A percentile compares a stretch with the other conserved stretches of the same genome.
phyloP scores from a whole-genome alignment of 2,797 vertebrate genomes.

The Botia almorhae region DNA sequence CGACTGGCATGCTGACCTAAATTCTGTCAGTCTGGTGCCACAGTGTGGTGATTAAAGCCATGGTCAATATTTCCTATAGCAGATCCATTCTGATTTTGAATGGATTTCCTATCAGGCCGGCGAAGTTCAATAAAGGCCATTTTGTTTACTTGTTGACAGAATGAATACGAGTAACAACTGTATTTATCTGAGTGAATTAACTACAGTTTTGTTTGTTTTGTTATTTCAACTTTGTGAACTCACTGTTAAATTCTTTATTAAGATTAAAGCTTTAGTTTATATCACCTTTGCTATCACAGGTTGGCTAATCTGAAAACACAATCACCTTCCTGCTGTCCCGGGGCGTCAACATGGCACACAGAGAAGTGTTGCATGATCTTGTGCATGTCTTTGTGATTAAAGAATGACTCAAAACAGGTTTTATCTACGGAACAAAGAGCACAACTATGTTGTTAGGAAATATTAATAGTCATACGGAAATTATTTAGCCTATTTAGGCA shows the following conservation, averaged over 20 bases:
- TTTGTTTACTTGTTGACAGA: background rate
- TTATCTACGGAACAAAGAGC: constrained; percentile 78
- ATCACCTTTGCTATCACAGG: background rate
- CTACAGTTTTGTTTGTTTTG: background rate
- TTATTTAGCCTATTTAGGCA: background rate
- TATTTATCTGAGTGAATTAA: background rate
- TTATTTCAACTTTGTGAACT: background rate
- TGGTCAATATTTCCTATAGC: constrained; percentile 2
- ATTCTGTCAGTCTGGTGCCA: constrained; percentile 17
- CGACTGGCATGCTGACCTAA: constrained; percentile 38
- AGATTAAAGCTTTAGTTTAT: background rate
- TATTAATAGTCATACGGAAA: background rate
- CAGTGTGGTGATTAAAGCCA: constrained; percentile 10
- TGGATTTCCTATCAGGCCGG: background rate
- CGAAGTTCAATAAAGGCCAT: background rate
- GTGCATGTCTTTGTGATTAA: constrained; percentile 92
- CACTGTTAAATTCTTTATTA: background rate
- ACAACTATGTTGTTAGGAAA: background rate
- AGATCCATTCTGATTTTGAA: background rate
- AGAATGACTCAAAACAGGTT: constrained; percentile 89
- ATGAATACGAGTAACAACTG: background rate
- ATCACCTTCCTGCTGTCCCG: constrained; percentile 87
- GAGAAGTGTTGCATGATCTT: constrained; percentile 92
- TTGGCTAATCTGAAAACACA: background rate
- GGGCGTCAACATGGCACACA: constrained; percentile 91